Percentiles rank a stretch among this genome's conserved stretches.
Evolutionary conservation across 2,888 invertebrate species (phyloP).

Genomic region (Oligia strigilis): DNA sequence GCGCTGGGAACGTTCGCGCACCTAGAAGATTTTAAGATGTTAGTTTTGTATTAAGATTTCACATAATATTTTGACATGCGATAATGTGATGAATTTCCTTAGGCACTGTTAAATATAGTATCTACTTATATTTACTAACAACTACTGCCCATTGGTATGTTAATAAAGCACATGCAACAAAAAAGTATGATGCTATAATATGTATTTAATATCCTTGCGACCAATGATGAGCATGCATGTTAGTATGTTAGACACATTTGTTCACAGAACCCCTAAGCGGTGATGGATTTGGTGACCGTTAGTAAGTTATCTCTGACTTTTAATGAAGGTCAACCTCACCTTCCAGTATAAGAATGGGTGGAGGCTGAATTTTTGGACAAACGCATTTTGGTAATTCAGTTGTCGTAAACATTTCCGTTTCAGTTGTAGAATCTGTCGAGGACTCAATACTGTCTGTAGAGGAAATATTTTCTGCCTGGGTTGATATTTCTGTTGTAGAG

Average conservation of each 20-base stretch:
- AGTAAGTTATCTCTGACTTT: slow-evolving; percentile 84
- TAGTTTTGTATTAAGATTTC: slow-evolving; percentile 55
- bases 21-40: slow-evolving; percentile 88
- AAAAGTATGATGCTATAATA: slow-evolving; percentile 66
- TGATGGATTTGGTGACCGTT: slow-evolving; percentile 83
- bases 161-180: slow-evolving; percentile 75
- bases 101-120: slow-evolving; percentile 41
- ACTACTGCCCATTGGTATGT: slow-evolving; percentile 53
- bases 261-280: slow-evolving; percentile 72
- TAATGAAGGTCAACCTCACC: slow-evolving; percentile 91
- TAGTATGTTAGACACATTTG: slow-evolving; percentile 80
- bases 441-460: slow-evolving; percentile 67
- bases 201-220: slow-evolving; percentile 49
- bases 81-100: slow-evolving; percentile 79
- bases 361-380: slow-evolving; percentile 88
- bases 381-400: slow-evolving; percentile 79
- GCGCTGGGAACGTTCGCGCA: slow-evolving; percentile 96
- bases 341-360: slow-evolving; percentile 96
- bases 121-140: slow-evolving; percentile 32
- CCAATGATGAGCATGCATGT: slow-evolving; percentile 76
- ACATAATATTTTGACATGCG: slow-evolving; percentile 70
- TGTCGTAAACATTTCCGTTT: slow-evolving; percentile 72
- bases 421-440: slow-evolving; percentile 74
- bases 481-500: slow-evolving; percentile 63
- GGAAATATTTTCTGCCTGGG: slow-evolving; percentile 50